phyloP scores from a whole-genome alignment of 2,888 invertebrate genomes.

The Bhutanitis thaidina region DNA sequence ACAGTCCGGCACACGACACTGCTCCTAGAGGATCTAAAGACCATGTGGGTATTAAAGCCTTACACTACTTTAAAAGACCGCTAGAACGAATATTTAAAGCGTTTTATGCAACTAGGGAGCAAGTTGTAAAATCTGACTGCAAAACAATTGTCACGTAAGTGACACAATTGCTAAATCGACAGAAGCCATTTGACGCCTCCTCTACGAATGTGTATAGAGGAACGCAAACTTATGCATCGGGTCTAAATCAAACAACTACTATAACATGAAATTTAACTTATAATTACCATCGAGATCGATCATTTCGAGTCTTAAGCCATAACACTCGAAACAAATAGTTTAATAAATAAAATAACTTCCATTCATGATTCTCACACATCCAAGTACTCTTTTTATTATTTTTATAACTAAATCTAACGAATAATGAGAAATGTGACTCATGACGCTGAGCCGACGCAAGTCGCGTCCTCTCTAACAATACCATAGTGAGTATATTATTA shows the following conservation, averaged over 20 bases:
- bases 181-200: constrained; percentile 7
- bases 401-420: neutral
- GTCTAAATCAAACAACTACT: neutral
- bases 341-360: neutral
- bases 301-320: constrained; percentile 22
- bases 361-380: constrained; percentile 3
- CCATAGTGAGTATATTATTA: constrained; percentile 7
- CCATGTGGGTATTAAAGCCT: no score
- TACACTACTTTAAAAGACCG: no score
- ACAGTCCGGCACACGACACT: no score
- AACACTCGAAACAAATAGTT: constrained; percentile 18
- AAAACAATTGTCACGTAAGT: neutral
- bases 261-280: constrained; percentile 5
- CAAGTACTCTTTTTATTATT: neutral
- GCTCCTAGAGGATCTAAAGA: no score
- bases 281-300: constrained; percentile 25
- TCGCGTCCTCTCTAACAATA: constrained; percentile 20
- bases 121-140: neutral
- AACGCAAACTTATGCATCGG: constrained; percentile 5
- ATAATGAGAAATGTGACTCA: constrained; percentile 1
- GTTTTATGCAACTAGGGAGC: no score
- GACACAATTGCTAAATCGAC: neutral
- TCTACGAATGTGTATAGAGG: constrained; percentile 11
- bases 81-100: no score
- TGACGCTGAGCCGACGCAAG: constrained; percentile 17